These are phyloP conservation scores for Orchesella flavescens DNA, from an alignment of 2,888 invertebrate genomes.

Conservation along the genomic window DNA sequence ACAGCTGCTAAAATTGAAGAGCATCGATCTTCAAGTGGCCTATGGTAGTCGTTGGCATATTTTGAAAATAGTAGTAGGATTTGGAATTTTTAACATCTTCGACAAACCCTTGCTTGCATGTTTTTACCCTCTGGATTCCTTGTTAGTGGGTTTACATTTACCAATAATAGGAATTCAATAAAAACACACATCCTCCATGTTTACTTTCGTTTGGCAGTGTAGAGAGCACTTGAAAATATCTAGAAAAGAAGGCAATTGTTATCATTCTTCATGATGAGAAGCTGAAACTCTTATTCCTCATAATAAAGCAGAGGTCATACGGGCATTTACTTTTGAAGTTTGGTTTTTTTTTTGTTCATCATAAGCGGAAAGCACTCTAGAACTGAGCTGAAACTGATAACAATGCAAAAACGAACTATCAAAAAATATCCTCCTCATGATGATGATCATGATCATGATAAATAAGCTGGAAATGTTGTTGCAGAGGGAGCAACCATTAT, in stretches of 20 bases:
- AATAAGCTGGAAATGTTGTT: background rate
- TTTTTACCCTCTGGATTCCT: background rate
- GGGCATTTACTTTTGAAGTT: background rate
- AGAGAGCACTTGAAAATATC: slow-evolving; percentile 35
- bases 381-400: background rate
- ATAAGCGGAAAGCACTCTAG: slow-evolving; percentile 1
- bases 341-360: background rate
- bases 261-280: slow-evolving; percentile 4
- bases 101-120: slow-evolving; percentile 17
- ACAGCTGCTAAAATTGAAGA: slow-evolving; percentile 12
- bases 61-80: background rate
- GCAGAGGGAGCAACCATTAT: background rate
- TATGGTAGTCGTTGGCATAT: no score
- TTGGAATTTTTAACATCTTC: background rate
- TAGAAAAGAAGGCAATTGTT: slow-evolving; percentile 35
- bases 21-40: slow-evolving; percentile 1
- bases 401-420: slow-evolving; percentile 15
- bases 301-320: no score
- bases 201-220: slow-evolving; percentile 42
- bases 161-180: slow-evolving; percentile 6
- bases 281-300: slow-evolving; percentile 1
- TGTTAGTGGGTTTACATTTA: background rate
- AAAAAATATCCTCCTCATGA: no score
- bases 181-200: slow-evolving; percentile 19
- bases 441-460: no score